Conservation (phyloP, 2,797 vertebrate genomes). For the Sebastes iracundus region DNA sequence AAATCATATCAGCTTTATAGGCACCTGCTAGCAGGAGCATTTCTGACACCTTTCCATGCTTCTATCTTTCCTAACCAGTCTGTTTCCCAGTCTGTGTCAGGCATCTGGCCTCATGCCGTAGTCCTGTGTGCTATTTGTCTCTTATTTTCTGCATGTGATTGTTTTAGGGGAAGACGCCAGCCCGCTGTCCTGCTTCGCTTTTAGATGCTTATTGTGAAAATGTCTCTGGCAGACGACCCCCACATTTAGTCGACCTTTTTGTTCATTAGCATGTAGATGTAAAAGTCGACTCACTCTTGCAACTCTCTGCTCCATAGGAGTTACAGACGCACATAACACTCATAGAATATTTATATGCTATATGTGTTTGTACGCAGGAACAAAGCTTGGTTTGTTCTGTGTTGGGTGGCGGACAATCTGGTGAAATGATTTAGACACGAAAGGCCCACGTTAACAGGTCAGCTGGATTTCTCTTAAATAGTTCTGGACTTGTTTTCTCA, state of each 20-base stretch:
- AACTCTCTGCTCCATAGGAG: neutral
- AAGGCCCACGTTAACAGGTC: slow-evolving; percentile 8
- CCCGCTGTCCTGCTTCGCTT: slow-evolving; percentile 12
- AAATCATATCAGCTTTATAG: neutral
- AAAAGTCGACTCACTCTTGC: slow-evolving; percentile 1
- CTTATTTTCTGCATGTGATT: neutral
- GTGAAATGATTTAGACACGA: slow-evolving; percentile 28
- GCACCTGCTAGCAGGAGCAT: neutral
- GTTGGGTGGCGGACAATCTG: slow-evolving; percentile 28
- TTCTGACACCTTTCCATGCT: neutral
- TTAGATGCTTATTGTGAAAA: slow-evolving; percentile 54
- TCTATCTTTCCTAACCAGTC: neutral
- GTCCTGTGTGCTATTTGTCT: neutral
- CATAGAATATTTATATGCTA: neutral
- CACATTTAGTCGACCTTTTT: neutral
- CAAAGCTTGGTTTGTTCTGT: neutral
- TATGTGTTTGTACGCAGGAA: neutral
- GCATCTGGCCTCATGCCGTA: neutral
- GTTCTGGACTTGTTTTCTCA: neutral
- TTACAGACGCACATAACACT: slow-evolving; percentile 3
- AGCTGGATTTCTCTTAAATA: slow-evolving; percentile 2
- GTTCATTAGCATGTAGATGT: slow-evolving; percentile 47
- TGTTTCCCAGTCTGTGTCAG: neutral
- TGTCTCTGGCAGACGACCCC: neutral
- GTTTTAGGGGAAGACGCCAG: neutral